Evolutionary conservation across 2,888 invertebrate species (phyloP), one percentile per base, ranked within the genome.

Genomic region (Crossocerus cetratus): DNA sequence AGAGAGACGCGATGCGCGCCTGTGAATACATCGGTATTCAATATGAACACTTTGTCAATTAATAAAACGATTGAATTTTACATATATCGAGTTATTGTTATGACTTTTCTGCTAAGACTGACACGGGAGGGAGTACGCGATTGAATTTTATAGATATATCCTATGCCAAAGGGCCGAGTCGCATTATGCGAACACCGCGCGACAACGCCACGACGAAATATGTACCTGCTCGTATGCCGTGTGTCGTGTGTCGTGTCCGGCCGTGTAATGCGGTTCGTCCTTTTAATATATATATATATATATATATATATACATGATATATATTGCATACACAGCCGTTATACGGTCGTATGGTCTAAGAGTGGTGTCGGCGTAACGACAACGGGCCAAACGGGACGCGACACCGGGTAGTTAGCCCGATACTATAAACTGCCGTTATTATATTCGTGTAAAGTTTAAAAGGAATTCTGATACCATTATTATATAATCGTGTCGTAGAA

Each of bases 1-100:
- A 49, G 49, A 49, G 69, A 62, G 64, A 55, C 65, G 76, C 60
- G 69, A 44, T 53, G 22, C 61, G 54, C 67, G 60, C 54, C 65
- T 73, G 32, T 76, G 83, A 81, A 84, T 83, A 86, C 83, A 86
- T 86, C 82, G 84, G 84, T 88, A 89, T 88, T 88, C 86, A 90
- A 88, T 89, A 90, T 88, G 86, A 89, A 89, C 88, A 89, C 90
- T 90, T 90, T 89, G 90, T 90, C 90, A 90, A 90, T 90, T 90
- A 90, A 89, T 89, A 89, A 88, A 88, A 88, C 81, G 86, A 89
- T 88, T 87, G 87, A 87, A 89, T 89, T 89, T 89, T 88, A 87
- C 65, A 82, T 75, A 75, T 54, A 78, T 69, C 65, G 74, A 74
- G 74, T 81, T 71, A 72, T 68, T 67, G 63, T 72, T 77, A 55